These are phyloP conservation scores for Burhinus bistriatus DNA, from an alignment of 2,113 vertebrate species.

Conservation along the genomic window DNA sequence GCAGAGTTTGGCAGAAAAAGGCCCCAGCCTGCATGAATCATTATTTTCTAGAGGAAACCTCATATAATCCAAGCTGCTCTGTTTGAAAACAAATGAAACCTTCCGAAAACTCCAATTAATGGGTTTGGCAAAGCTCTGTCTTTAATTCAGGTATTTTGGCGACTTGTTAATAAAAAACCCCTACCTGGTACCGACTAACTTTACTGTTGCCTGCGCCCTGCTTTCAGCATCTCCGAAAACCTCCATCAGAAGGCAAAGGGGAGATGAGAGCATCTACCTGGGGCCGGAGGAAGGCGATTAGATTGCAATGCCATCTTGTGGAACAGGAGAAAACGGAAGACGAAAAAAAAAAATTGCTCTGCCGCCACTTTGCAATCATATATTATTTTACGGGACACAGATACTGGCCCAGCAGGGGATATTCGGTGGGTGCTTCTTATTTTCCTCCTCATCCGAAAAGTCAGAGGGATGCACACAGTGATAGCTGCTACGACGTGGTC, in stretches of 20 bases:
- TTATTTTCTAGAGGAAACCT: conserved; percentile 1
- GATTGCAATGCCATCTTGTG: conserved; percentile 65
- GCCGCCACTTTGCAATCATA: rapidly evolving
- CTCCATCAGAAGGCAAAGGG: neutral
- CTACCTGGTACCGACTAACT: neutral
- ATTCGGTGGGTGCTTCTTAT: rapidly evolving
- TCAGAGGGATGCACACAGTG: neutral
- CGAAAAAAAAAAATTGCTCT: neutral
- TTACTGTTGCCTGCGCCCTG: rapidly evolving
- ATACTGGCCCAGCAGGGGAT: neutral
- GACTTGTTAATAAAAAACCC: neutral
- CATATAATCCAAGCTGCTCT: neutral
- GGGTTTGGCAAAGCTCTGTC: neutral
- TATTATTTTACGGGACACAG: neutral
- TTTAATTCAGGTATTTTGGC: neutral
- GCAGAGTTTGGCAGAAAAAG: conserved; percentile 10
- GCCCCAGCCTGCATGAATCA: conserved; percentile 7
- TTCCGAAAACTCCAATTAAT: neutral
- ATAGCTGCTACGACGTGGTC: neutral
- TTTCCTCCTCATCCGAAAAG: neutral
- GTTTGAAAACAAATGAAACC: neutral
- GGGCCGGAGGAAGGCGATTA: neutral
- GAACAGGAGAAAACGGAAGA: neutral
- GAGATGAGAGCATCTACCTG: neutral
- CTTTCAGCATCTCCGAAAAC: neutral